Evolutionary conservation across 2,113 vertebrate genomes (phyloP), one percentile per base, ranked within the genome.

Genomic region (Ailuropoda melanoleuca): DNA sequence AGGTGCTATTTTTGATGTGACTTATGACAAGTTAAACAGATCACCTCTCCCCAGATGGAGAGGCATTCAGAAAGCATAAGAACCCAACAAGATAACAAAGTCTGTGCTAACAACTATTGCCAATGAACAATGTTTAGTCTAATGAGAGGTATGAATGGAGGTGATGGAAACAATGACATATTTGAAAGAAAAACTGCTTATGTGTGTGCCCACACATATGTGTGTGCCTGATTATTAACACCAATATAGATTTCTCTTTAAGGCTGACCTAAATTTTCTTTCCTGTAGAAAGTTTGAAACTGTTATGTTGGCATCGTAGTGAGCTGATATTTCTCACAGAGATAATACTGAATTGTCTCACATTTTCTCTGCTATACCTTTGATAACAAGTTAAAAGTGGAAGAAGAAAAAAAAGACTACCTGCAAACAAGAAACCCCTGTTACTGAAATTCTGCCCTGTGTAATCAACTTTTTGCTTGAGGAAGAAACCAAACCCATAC

Each of bases 201-300:
- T 43, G 1, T 60, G 53, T 53, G 23, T 46, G 46, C 9, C 11
- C 4, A 6, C 6, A 5, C 4, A 6, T 46, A 3, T 26, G 4
- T 50, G 12, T 37, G 11, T 29, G 24, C 64, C 72, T 12, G 1
- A 53, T 86, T 70, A 64, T 14, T 19, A 31, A 31, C 68, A 64
- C 26, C 43, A 68, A 26, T 31, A 14, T 23, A 64, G 46, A 70
- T 37, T 83, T 80, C 37, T 87, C 66, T 34, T 85, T 60, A 24
- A n/a, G 19, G 68, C 93, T 98, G 81, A 98, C 66, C 84, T 91
- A 90, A 93, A 93, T 98, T 98, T 96, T 80, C 93, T 48, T 74
- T 72, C 81, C 88, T 87, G 24, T 66, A 97, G 90, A 77, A 98
- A 97, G 23, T 78, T 85, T 75, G 75, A 97, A 97, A 88, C 17